Conservation (phyloP, 2,888 invertebrate genomes). For the Pammene fasciana region DNA sequence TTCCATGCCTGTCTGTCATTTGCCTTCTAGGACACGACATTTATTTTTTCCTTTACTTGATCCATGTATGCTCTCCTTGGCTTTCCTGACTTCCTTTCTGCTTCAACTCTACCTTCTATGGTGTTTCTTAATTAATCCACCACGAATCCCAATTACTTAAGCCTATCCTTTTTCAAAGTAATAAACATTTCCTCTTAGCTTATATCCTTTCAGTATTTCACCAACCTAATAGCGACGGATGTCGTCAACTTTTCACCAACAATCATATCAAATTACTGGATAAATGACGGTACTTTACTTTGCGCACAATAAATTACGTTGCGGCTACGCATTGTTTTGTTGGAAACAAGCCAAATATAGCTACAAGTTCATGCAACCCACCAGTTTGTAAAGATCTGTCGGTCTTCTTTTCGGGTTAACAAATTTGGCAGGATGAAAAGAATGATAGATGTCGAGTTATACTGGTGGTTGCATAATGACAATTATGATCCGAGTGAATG, state of each 20-base stretch:
- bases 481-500: constrained; percentile 40
- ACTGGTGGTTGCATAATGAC: constrained; percentile 35
- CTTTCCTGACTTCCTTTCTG: no score
- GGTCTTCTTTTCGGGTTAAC: constrained; percentile 5
- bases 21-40: no score
- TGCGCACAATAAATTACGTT: constrained; percentile 56
- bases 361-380: constrained; percentile 44
- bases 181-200: background rate
- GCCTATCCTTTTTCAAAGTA: background rate
- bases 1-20: no score
- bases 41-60: no score
- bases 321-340: constrained; percentile 56
- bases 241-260: constrained; percentile 46
- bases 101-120: no score
- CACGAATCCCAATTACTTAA: background rate
- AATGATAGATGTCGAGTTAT: constrained; percentile 27
- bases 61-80: no score
- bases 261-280: constrained; percentile 51
- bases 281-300: constrained; percentile 54
- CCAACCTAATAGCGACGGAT: constrained; percentile 28
- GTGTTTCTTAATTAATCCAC: background rate
- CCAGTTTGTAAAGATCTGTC: constrained; percentile 41
- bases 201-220: background rate
- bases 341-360: constrained; percentile 55
- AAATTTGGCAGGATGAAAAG: constrained; percentile 21